Conservation (phyloP, 2,888 invertebrate species). For the Agrochola lychnidis region DNA sequence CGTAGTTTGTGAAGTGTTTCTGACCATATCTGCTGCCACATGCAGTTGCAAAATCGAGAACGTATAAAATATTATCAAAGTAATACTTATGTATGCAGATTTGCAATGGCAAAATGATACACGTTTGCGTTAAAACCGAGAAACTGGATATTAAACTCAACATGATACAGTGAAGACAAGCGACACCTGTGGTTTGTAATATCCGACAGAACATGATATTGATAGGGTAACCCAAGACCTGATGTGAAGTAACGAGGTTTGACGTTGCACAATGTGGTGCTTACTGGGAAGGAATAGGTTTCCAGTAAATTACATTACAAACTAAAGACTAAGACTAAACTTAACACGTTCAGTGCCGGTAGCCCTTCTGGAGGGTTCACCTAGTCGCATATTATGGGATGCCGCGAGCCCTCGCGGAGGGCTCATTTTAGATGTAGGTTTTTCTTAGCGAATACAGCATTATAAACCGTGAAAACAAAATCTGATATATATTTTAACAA, state of each 20-base stretch:
- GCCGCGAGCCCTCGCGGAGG: too few species aligned
- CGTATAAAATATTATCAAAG: not conserved
- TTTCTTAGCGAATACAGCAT: too few species aligned
- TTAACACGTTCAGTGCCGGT: too few species aligned
- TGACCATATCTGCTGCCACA: not conserved
- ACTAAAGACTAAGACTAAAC: too few species aligned
- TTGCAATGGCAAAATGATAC: not conserved
- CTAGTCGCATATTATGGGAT: too few species aligned
- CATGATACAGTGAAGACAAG: not conserved
- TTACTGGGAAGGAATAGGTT: not conserved
- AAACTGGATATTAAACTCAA: constrained; percentile 1
- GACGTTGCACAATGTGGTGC: not conserved
- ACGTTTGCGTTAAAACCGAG: not conserved
- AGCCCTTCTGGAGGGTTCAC: too few species aligned
- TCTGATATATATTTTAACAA: too few species aligned
- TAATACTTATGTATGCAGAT: not conserved
- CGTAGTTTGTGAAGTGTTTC: not conserved
- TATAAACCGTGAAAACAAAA: too few species aligned
- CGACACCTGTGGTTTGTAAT: constrained; percentile 19
- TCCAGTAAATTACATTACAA: not conserved
- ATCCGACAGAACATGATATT: constrained; percentile 8
- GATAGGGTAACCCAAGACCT: constrained; percentile 8
- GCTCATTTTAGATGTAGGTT: too few species aligned
- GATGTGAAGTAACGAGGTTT: not conserved
- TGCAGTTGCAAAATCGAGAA: not conserved